These are phyloP conservation scores for Falco rusticolus DNA, from an alignment of 2,797 vertebrate genomes.

Conservation along the genomic window DNA sequence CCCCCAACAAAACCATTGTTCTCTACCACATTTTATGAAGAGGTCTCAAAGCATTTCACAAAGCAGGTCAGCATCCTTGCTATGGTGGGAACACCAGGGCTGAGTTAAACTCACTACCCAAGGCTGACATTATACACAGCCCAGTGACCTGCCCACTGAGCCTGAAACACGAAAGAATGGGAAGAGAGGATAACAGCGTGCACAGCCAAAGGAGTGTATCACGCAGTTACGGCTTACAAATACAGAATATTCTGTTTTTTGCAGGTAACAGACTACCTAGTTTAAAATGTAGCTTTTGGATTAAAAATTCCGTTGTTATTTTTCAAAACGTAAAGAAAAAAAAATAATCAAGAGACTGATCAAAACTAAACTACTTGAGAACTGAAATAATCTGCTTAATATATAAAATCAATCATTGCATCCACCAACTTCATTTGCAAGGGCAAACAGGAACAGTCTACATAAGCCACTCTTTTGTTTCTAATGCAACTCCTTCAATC, in stretches of 20 bases:
- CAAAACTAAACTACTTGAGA: not conserved
- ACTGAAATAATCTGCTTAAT: not conserved
- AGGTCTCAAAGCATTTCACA: not conserved
- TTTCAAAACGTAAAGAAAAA: not conserved
- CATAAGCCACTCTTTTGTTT: not conserved
- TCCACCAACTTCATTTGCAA: slow-evolving; percentile 10
- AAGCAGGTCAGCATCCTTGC: not conserved
- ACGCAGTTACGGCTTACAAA: fast-evolving
- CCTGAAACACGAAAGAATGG: not conserved
- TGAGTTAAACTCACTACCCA: not conserved
- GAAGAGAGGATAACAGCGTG: not conserved
- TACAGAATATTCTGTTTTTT: not conserved
- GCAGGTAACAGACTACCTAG: not conserved
- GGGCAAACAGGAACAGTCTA: not conserved
- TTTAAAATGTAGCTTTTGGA: not conserved
- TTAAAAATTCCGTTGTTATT: not conserved
- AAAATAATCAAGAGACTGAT: not conserved
- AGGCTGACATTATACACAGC: not conserved
- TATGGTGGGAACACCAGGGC: not conserved
- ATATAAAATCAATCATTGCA: not conserved
- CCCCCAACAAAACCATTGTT: not conserved
- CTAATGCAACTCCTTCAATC: not conserved
- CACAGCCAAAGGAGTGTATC: not conserved
- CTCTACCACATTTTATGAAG: not conserved
- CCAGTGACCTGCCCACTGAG: not conserved